Evolutionary conservation across 2,888 invertebrate genomes (phyloP).

Genomic region (Malacosoma neustria): DNA sequence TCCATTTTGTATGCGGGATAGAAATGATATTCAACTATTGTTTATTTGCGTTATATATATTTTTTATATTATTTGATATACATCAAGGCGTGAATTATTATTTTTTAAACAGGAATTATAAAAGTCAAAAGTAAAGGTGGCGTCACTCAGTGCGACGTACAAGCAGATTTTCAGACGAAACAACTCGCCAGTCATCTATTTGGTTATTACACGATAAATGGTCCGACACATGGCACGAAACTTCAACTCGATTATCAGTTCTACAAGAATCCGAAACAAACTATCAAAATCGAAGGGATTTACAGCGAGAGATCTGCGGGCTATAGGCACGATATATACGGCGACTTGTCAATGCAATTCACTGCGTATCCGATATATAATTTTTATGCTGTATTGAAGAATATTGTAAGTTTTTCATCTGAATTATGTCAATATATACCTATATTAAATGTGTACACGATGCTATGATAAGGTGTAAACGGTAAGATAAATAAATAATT

Average conservation of each 20-base stretch:
- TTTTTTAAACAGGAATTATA: constrained; percentile 32
- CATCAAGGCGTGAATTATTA: too few relatives aligned
- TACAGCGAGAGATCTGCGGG: constrained; percentile 74
- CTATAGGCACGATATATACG: constrained; percentile 75
- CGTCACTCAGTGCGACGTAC: constrained; percentile 84
- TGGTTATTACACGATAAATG: constrained; percentile 80
- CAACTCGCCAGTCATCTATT: constrained; percentile 81
- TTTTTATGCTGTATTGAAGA: constrained; percentile 77
- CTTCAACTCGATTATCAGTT: constrained; percentile 80
- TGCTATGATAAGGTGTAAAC: too few relatives aligned
- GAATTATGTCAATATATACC: too few relatives aligned
- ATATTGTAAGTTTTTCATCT: constrained; percentile 77
- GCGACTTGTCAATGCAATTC: constrained; percentile 80
- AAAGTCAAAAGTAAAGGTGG: constrained; percentile 67
- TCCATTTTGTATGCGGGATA: too few relatives aligned
- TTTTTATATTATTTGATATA: too few relatives aligned
- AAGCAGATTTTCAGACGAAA: constrained; percentile 85
- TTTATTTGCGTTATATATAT: too few relatives aligned
- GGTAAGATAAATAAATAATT: too few relatives aligned
- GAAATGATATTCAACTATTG: too few relatives aligned
- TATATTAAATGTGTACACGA: too few relatives aligned
- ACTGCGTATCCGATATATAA: constrained; percentile 85
- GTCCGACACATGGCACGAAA: constrained; percentile 71
- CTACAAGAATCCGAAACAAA: constrained; percentile 70
- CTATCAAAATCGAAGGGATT: constrained; percentile 62